A percentile compares a stretch with the other conserved stretches of the same genome.
These are phyloP conservation scores for Penelope pileata DNA, from an alignment of 2,113 vertebrate genomes.

Conservation along the genomic window DNA sequence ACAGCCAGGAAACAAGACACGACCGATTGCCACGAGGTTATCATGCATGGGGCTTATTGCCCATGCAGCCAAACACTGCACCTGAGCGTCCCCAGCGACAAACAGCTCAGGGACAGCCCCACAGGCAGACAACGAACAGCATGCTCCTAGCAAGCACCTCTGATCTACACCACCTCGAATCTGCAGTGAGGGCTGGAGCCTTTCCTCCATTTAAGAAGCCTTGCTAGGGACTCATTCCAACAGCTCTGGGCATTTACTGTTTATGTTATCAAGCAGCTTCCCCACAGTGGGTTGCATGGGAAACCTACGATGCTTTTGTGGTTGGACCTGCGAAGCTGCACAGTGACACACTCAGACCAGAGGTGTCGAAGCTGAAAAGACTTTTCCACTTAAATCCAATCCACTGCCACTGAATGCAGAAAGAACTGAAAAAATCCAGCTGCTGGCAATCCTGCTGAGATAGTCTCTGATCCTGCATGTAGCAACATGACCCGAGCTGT, in stretches of 20 bases:
- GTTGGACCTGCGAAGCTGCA: not conserved
- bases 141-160: not conserved
- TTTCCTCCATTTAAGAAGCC: not conserved
- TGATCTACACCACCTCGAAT: not conserved
- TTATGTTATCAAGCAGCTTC: not conserved
- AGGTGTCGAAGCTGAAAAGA: slow-evolving; percentile 2
- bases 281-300: too few species aligned
- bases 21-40: too few species aligned
- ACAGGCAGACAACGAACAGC: not conserved
- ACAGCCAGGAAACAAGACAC: not conserved
- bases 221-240: not conserved
- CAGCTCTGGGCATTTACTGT: not conserved
- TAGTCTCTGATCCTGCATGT: not conserved
- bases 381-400: not conserved
- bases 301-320: not conserved
- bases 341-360: not conserved
- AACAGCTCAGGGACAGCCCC: not conserved
- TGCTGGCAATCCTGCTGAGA: not conserved
- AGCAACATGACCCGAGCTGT: not conserved
- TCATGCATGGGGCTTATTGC: too few species aligned
- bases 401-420: not conserved
- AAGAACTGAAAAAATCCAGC: not conserved
- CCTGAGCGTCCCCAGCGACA: not conserved
- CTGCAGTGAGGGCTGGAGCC: not conserved
- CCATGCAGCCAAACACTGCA: not conserved